Evolutionary conservation across 2,888 invertebrate species (phyloP).

Genomic region (Tortricodes alternella): DNA sequence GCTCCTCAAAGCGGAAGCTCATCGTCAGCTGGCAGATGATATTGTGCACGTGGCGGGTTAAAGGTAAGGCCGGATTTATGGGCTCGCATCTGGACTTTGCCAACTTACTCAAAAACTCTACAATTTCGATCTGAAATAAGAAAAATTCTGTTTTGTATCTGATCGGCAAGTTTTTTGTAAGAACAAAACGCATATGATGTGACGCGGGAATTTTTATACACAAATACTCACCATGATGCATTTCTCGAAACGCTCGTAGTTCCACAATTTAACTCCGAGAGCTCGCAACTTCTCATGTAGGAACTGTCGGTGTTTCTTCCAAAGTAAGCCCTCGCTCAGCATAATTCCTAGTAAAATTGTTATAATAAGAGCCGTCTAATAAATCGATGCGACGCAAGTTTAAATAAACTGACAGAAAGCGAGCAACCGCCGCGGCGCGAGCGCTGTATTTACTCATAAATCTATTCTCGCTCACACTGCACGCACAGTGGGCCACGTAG

Average conservation of each 20-base stretch:
- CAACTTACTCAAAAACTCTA: conserved; percentile 84
- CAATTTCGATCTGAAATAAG: conserved; percentile 83
- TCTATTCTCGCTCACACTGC: too few relatives aligned
- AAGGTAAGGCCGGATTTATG: conserved; percentile 84
- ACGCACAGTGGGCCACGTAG: too few relatives aligned
- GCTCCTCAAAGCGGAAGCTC: conserved; percentile 88
- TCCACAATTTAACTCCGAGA: conserved; percentile 91
- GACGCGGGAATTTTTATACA: too few relatives aligned
- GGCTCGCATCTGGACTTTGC: conserved; percentile 80
- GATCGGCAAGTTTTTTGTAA: background rate
- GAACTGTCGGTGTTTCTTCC: conserved; percentile 92
- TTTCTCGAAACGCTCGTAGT: conserved; percentile 86
- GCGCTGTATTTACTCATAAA: too few relatives aligned
- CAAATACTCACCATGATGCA: conserved; percentile 88
- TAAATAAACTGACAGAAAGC: too few relatives aligned
- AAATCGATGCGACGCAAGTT: too few relatives aligned
- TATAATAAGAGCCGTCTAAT: too few relatives aligned
- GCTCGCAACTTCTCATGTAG: conserved; percentile 89
- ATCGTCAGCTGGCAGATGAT: conserved; percentile 91
- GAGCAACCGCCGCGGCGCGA: too few relatives aligned
- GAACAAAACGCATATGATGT: background rate
- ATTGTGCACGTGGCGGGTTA: conserved; percentile 89
- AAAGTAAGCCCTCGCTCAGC: conserved; percentile 86
- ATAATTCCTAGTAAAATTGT: conserved; percentile 44
- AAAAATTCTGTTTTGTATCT: background rate